Base-by-base conservation (phyloP, 2,888 invertebrate genomes). In the Hanleya hanleyi region DNA sequence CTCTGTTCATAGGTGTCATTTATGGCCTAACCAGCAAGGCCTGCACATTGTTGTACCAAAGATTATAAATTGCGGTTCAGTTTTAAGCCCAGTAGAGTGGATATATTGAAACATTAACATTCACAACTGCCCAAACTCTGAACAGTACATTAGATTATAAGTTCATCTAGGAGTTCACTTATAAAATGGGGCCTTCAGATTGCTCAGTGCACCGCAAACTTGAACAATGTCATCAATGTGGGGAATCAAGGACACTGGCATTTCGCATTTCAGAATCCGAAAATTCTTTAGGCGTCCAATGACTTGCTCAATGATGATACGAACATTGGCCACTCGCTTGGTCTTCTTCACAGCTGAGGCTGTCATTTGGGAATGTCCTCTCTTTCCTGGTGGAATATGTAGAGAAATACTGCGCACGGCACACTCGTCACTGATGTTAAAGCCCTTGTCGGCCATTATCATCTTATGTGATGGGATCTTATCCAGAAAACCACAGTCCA, bases 391-490 rank as follows among this genome's bases (percentile, higher is more conserved):
- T 22, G 80, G 79, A 0, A 79, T 67, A 67, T 75, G 68, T 9
- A 81, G 71, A 1, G 47, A 38, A 22, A 74, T 47, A 18, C 32
- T 38, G 9, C 66, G 36, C 5, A 12, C 33, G 18, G 38, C 69
- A 69, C 75, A 71, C 33, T 78, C 79, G 0, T 72, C 50, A 18
- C 33, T 18, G 12, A 81, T 81, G 18, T 71, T 75, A 61, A 81
- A 82, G 2, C 81, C 79, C 51, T 75, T 75, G 62, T 81, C 80
- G 22, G 80, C 82, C 71, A 78, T 70, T 12, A 81, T 36, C 66
- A 79, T 66, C 18, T 51, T 67, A 62, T 71, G n/a, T 33, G 62
- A 29, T 36, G 76, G 76, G 1, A 79, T 12, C 7, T n/a, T 15
- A 69, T 77, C 77, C 9, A 78, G 67, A 67, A 71, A 80, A 0